Conservation (phyloP, 2,888 invertebrate species). For the Pristionchus exspectatus region DNA sequence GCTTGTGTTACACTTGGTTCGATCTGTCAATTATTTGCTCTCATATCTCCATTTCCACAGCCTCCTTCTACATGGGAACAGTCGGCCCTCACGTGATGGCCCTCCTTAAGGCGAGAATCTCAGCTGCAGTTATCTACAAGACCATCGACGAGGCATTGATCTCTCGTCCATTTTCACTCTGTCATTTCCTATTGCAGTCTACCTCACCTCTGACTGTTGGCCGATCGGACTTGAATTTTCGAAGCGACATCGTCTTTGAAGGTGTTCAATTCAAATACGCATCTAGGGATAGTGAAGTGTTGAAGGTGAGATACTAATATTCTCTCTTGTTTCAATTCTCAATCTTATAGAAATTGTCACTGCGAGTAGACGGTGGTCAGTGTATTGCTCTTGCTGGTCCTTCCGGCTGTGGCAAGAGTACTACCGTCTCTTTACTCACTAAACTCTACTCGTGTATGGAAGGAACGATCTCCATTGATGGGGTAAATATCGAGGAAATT, state of each 20-base stretch:
- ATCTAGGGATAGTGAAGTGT: not conserved
- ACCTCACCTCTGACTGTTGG: not conserved
- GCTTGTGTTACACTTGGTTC: not conserved
- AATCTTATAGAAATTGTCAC: too few relatives aligned
- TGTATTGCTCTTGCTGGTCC: conserved; percentile 22
- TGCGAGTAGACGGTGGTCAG: not conserved
- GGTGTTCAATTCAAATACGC: conserved; percentile 37
- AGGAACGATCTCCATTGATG: conserved; percentile 23
- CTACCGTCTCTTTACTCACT: not conserved
- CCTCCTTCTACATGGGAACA: not conserved
- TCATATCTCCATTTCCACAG: not conserved
- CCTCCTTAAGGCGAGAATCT: not conserved
- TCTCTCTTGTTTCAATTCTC: not conserved
- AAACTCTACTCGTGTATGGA: not conserved
- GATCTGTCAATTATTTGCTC: not conserved
- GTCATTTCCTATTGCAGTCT: not conserved
- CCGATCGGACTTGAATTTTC: not conserved
- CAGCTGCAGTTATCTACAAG: conserved; percentile 14
- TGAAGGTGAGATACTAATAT: not conserved
- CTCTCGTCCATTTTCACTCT: not conserved
- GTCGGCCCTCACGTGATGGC: conserved; percentile 46
- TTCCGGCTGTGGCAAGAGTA: conserved; percentile 48
- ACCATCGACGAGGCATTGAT: conserved; percentile 14
- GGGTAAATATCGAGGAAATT: not conserved
- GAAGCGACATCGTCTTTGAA: not conserved